Percentiles rank a stretch among this genome's conserved stretches.
Conservation (phyloP, 2,797 vertebrate genomes). For the Caiman crocodilus region DNA sequence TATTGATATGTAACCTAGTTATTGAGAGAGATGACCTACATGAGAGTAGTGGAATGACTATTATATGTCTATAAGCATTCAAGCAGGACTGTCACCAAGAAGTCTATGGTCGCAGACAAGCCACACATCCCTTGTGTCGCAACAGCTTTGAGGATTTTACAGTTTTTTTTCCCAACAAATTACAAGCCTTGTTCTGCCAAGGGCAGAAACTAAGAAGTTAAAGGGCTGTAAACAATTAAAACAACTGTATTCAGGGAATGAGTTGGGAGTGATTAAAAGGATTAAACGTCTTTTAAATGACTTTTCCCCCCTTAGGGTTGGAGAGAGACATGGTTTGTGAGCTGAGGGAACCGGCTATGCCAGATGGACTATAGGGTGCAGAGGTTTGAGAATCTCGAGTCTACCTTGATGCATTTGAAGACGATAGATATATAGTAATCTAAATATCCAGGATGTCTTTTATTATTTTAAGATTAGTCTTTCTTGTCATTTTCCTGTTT, state of each 20-base stretch:
- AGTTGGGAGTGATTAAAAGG: not conserved
- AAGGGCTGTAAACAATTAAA: not conserved
- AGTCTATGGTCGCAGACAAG: not conserved
- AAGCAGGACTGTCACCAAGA: not conserved
- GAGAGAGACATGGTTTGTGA: not conserved
- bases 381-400: not conserved
- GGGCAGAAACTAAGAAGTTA: not conserved
- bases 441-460: not conserved
- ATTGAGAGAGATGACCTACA: not conserved
- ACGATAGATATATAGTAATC: rapidly evolving
- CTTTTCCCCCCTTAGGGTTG: not conserved
- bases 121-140: not conserved
- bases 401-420: rapidly evolving
- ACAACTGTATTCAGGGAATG: not conserved
- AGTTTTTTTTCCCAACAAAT: not conserved
- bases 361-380: not conserved
- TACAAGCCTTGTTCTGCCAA: not conserved
- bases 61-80: not conserved
- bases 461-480: not conserved
- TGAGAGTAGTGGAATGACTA: not conserved
- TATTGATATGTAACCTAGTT: not conserved
- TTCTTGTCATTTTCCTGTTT: not conserved
- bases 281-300: not conserved
- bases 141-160: not conserved
- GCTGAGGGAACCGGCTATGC: not conserved